Base-by-base conservation (phyloP, 2,888 invertebrate species). In the Hecatera dysodea region DNA sequence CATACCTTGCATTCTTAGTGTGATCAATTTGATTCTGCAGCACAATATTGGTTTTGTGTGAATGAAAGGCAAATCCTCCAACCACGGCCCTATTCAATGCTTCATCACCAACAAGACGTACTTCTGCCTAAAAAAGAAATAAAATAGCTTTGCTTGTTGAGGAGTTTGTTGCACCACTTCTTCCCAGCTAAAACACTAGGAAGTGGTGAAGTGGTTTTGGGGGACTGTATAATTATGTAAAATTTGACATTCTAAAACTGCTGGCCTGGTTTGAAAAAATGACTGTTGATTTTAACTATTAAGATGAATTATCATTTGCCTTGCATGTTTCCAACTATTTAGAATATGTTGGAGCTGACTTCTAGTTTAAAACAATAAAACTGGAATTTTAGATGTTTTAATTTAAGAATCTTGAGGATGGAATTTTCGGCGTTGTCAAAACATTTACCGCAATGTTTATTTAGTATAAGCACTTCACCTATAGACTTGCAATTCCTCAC, bases 51-150 rank as follows among this genome's bases (percentile, higher is more conserved):
- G 93, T 94, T 84, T 96, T 96, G 73, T 94, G 92, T 0, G 95
- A 93, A 78, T 96, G 95, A 80, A 95, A 96, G 1, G 96, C 93
- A 82, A 94, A 94, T 1, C 96, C 96, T 39, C 96, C 95, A 1
- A 94, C 96, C 3, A 96, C 93, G 50, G 93, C 92, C 70, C 96
- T 90, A 82, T 96, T 96, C 12, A 96, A 86, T 9, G 96, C 96
- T 75, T 96, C 96, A 88, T 96, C 96, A 46, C 96, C 96, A 0
- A 95, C 92, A 12, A 96, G 84, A 56, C 96, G 91, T 1, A 96
- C 90, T 88, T 96, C 96, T 9, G 96, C 96, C 96, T 96, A 81
- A 9, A 60, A 92, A 86, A 29, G 64, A 57, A 75, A 52, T 50
- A 0, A 4, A 46, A 9, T 2, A n/a, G 5, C n/a, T n/a, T n/a